Evolutionary conservation across 64 coral and sea anemone species (phyloP), one percentile per base, ranked within the genome.

Genomic region (Stichodactyla mertensii): DNA sequence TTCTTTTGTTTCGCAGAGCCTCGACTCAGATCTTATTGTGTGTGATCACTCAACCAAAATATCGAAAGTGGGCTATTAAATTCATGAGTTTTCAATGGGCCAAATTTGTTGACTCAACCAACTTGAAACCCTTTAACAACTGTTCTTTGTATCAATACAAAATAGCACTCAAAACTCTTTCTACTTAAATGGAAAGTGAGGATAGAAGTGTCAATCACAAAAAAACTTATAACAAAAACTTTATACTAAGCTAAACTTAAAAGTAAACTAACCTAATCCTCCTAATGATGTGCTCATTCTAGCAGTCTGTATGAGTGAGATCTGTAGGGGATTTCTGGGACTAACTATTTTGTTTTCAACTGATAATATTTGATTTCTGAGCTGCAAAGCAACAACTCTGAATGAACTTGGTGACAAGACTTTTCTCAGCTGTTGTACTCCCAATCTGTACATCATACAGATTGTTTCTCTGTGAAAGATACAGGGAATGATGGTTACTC

Each of bases 261-360:
- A 20, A 54, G 55, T 61, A 77, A 77, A 89, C 88, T 90, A 90
- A 90, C 89, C 89, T 90, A 90, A 71, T 58, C 62, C 56, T 55
- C 56, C 84, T 77, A 90, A 56, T 66, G 89, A 84, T 27, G n/a
- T 10, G 77, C 77, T 62, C 89, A 90, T 79, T 90, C 83, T 90
- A 90, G 84, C 54, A 78, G 81, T 20, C 54, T 83, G 82, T 84
- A 36, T 60, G 23, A 74, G 69, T 74, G 24, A 74, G 69, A 74
- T 36, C 69, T 74, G 69, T 4, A 31, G 69, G 69, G 69, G 69
- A 31, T 14, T 74, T 74, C 69, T n/a, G 26, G 69, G n/a, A 31
- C 24, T 74, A 74, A 53, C 36, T 81, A 20, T 18, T 55, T 81
- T 81, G 51, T 52, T 54, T 54, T 19, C 78, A 81, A 81, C 13